Base-by-base conservation (phyloP, 2,797 vertebrate genomes). In the Tinamus major region DNA sequence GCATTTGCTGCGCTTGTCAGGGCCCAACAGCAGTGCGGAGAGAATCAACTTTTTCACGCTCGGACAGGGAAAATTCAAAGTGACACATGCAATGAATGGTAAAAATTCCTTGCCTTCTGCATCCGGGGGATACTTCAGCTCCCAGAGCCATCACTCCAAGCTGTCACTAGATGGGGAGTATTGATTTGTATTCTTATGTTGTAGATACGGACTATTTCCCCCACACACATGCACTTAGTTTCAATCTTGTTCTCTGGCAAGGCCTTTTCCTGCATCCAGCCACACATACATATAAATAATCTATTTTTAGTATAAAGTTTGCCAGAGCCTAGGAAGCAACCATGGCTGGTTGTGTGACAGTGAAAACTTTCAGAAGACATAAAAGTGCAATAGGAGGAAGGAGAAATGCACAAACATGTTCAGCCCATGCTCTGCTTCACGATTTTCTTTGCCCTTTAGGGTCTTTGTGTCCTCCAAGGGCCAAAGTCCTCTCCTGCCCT, bases 51-150 rank as follows among this genome's bases (percentile, higher is more conserved):
- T 64, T 58, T 80, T 79, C 64, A 41, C 2, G 2, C 27, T 63
- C 33, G n/a, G 37, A 37, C 61, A 71, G 44, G 58, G 80, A 80
- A 95, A 83, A 24, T 18, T 77, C 65, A 77, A 18, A 1, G 5
- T 11, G 68, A 56, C 20, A 51, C n/a, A 48, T 2, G 4, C 17
- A 1, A 3, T 11, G 35, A 68, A 61, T 37, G n/a, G 74, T 26
- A 64, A 86, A 79, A 85, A 2, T 42, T 79, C 37, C 8, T 35
- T 0, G 0, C 0, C 1, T 63, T 33, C 55, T 33, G 29, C 0
- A 0, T 69, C 61, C 59, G 7, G 16, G 24, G 16, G 10, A 49
- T 67, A 29, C 12, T 51, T 35, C 74, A 48, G 62, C 2, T 3
- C n/a, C 62, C 49, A 18, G 31, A 49, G 65, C 9, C 0, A 0